A percentile compares a stretch with the other conserved stretches of the same genome.
Evolutionary conservation across 2,888 invertebrate genomes (phyloP).

Genomic region (Panorpa germanica): DNA sequence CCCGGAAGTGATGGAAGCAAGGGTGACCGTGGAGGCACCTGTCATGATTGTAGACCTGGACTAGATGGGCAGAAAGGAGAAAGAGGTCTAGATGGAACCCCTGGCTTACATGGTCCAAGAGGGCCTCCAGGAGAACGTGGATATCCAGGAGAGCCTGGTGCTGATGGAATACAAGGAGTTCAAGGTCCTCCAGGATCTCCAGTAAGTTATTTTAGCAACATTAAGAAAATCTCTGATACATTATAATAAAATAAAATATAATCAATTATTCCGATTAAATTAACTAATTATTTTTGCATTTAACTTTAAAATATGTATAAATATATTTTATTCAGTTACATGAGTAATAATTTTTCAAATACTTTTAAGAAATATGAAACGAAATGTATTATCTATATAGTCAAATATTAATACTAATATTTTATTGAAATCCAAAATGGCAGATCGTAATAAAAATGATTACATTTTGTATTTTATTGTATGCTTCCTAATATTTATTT

Average conservation of each 20-base stretch:
- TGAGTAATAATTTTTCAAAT: too few species aligned
- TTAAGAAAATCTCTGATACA: not conserved
- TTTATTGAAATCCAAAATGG: too few species aligned
- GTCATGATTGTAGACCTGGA: slow-evolving; percentile 60
- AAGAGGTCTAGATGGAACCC: slow-evolving; percentile 44
- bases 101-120: slow-evolving; percentile 48
- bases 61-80: slow-evolving; percentile 58
- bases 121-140: slow-evolving; percentile 59
- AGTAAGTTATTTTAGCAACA: slow-evolving; percentile 24
- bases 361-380: too few species aligned
- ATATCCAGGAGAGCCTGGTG: slow-evolving; percentile 42
- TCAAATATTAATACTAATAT: too few species aligned
- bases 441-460: too few species aligned
- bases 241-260: not conserved
- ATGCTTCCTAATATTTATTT: too few species aligned
- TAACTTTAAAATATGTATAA: too few species aligned
- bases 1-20: slow-evolving; percentile 46
- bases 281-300: not conserved
- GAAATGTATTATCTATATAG: too few species aligned
- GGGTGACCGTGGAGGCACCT: slow-evolving; percentile 66
- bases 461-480: too few species aligned
- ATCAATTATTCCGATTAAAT: not conserved
- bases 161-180: slow-evolving; percentile 43
- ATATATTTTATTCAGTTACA: too few species aligned
- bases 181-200: slow-evolving; percentile 48